Percentiles rank a stretch among this genome's conserved stretches.
Evolutionary conservation across 1,140 invertebrate species (phyloP).

Genomic region (Diachasma alloeum): DNA sequence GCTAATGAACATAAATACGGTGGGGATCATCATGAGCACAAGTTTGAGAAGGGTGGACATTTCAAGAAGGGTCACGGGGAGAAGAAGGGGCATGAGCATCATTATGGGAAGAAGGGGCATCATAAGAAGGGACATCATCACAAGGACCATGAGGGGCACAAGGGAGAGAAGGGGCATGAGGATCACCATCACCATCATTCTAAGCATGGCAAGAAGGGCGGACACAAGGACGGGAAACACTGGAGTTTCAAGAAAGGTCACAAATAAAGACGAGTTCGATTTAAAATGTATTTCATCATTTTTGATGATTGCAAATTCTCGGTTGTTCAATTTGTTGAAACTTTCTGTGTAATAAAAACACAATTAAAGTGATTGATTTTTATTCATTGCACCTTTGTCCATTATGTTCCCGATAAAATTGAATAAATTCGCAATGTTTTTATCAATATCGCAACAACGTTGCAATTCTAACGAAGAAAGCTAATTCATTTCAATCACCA

Average conservation of each 20-base stretch:
- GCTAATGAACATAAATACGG: conserved; percentile 58
- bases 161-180: conserved; percentile 65
- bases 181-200: conserved; percentile 62
- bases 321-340: too few species aligned
- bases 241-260: conserved; percentile 64
- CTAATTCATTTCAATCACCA: background rate
- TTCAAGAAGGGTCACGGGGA: conserved; percentile 64
- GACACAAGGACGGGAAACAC: conserved; percentile 66
- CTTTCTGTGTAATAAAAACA: background rate
- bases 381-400: background rate
- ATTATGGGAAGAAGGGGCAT: conserved; percentile 69
- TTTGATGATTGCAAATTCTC: too few species aligned
- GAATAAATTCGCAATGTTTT: background rate
- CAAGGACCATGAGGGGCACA: conserved; percentile 68
- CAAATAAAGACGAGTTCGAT: background rate
- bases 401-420: background rate
- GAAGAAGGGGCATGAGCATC: conserved; percentile 61
- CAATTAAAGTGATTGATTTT: background rate
- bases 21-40: conserved; percentile 53
- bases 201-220: conserved; percentile 62
- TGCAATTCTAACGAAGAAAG: background rate
- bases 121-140: conserved; percentile 68
- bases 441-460: too few species aligned
- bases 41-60: conserved; percentile 58
- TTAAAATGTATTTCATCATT: too few species aligned